Base-by-base conservation (phyloP, 1,140 invertebrate species). In the Ceratitis capitata region DNA sequence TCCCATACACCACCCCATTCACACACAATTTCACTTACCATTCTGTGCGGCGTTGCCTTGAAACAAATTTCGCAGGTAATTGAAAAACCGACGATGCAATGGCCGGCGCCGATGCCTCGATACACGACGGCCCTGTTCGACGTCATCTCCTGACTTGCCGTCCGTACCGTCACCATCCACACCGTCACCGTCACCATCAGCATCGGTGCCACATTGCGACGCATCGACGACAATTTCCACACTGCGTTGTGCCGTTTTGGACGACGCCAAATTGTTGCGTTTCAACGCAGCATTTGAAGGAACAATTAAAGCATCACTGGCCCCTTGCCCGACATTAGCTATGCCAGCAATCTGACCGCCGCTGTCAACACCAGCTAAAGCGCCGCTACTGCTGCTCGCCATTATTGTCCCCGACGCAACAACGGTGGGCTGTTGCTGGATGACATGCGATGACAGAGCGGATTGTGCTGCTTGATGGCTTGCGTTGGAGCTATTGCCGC, bases 201-300 rank as follows among this genome's bases (percentile, higher is more conserved):
- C 45, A 74, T 47, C 64, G 35, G 58, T 26, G 29, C 26, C 90
- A 87, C 39, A 89, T 88, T 91, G 89, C 14, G 88, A 87, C 45
- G 90, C 90, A 84, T 91, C 90, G 86, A 91, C 90, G 58, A 91
- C 91, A 39, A 91, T 91, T 87, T 91, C 90, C 74, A 91, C 90
- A 87, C 88, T 91, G 51, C 90, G 90, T 53, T 91, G 90, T 51
- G 88, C 88, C 86, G 26, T 88, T 90, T 85, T 88, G 86, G 47
- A 90, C 85, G 45, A 39, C 69, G 29, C 19, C 78, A 78, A 78
- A 23, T 78, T 78, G 39, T n/a, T 26, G 3, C 87, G 86, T 53
- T 49, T 51, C 14, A 19, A 19, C 82, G 32, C 85, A 14, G 86
- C 86, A 9, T 85, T 86, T 45, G 86, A 87, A 49, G 88, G 86